Conservation (phyloP, 2,113 vertebrate species). For the Naja naja region DNA sequence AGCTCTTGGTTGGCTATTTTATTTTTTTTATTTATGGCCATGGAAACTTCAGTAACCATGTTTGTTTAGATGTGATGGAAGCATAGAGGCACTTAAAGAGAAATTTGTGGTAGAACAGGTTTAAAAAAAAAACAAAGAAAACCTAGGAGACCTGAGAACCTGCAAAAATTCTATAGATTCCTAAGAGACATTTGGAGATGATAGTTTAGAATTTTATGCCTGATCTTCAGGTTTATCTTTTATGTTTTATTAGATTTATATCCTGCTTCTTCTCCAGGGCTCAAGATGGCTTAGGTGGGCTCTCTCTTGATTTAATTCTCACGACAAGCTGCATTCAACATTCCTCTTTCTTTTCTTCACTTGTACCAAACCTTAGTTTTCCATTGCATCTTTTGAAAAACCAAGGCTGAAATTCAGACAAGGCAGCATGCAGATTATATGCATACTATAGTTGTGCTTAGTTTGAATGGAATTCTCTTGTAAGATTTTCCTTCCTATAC, state of each 20-base stretch:
- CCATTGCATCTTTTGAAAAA: not conserved
- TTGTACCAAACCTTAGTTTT: not conserved
- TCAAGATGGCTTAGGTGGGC: not conserved
- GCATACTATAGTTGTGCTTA: not conserved
- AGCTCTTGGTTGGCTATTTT: not conserved
- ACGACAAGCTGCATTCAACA: not conserved
- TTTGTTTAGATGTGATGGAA: not conserved
- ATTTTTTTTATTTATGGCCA: not conserved
- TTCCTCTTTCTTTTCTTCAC: not conserved
- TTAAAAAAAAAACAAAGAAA: not conserved
- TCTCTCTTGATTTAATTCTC: not conserved
- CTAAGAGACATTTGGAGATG: not conserved
- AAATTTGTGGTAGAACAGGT: not conserved
- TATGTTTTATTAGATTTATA: not conserved
- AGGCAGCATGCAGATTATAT: not conserved
- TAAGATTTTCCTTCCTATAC: not conserved
- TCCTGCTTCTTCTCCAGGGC: not conserved
- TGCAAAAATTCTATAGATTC: not conserved
- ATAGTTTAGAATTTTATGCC: not conserved
- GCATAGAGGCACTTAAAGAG: not conserved
- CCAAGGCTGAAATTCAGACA: not conserved
- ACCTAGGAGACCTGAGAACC: not conserved
- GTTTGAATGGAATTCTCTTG: not conserved
- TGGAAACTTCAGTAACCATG: not conserved
- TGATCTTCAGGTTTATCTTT: not conserved